Conservation (phyloP, 37 sponge, comb jelly and placozoan genomes). For the Spongia lamella region DNA sequence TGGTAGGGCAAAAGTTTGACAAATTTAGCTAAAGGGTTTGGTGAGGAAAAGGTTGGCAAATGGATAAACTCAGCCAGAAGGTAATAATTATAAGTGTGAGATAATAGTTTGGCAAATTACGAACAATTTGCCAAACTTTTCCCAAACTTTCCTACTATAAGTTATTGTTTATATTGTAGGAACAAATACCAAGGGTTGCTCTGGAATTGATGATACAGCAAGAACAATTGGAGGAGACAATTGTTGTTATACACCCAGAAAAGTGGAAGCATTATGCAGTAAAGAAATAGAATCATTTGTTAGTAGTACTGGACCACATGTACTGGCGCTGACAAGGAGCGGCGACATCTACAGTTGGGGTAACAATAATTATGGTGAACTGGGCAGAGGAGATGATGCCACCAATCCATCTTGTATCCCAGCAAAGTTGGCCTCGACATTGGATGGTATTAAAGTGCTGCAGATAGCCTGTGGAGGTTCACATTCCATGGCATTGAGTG, state of each 20-base stretch:
- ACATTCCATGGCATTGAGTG: constrained; percentile 70
- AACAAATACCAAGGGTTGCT: constrained; percentile 70
- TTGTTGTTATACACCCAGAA: constrained; percentile 62
- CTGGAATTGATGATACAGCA: constrained; percentile 65
- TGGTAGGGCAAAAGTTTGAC: too few relatives aligned
- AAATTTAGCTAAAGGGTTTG: too few relatives aligned
- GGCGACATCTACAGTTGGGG: constrained; percentile 91
- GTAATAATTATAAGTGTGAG: too few relatives aligned
- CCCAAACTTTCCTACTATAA: too few relatives aligned
- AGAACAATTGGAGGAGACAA: too few relatives aligned
- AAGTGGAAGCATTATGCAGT: constrained; percentile 43
- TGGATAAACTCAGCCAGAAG: too few relatives aligned
- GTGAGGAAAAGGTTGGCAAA: too few relatives aligned
- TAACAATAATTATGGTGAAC: constrained; percentile 82
- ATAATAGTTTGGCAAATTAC: too few relatives aligned
- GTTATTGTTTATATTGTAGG: constrained; percentile 82
- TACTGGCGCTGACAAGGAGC: constrained; percentile 54
- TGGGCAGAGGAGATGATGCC: constrained; percentile 59
- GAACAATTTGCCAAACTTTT: too few relatives aligned
- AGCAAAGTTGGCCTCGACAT: constrained; percentile 11
- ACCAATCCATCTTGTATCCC: constrained; percentile 25
- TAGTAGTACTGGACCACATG: constrained; percentile 85
- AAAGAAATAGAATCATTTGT: constrained; percentile 50
- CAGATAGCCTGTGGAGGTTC: constrained; percentile 87
- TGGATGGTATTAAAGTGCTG: constrained; percentile 33